Base-by-base conservation (phyloP, 2,797 vertebrate genomes). In the Furcifer pardalis region DNA sequence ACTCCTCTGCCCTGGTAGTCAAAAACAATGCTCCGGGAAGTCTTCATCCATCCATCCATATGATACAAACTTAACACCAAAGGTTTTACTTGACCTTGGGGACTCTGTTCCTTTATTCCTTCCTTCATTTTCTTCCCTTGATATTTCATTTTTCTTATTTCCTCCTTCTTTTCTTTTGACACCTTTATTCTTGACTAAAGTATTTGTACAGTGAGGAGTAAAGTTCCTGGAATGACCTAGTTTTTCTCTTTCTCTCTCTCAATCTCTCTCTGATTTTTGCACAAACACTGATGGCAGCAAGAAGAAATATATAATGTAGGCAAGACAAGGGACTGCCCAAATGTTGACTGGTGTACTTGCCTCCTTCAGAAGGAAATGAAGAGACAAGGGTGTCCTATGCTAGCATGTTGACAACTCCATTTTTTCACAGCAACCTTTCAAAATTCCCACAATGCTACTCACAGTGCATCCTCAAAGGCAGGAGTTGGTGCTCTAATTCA, bases 111-210 rank as follows among this genome's bases (percentile, higher is more conserved):
- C 78, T 81, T 44, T 56, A 42, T 35, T 5, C 0, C 21, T 62
- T 42, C 35, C 23, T 13, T 40, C 27, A 32, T 77, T 35, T 35
- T n/a, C 62, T 66, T 42, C 25, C 15, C 5, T 23, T 37, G n/a
- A 25, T 71, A 59, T 49, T 81, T 77, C 30, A 15, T 27, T 72
- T 65, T 30, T 19, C 52, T 56, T 56, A 15, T 19, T 56, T 56
- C 52, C 21, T 56, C 21, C 19, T 56, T n/a, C n/a, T n/a, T n/a
- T n/a, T n/a, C 21, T 56, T 56, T 21, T 37, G 72, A 69, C 2
- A 30, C 8, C 63, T 81, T 71, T 69, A 40, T 86, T 49, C 84
- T 71, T 62, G 62, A 86, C 73, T 52, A 56, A 12, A 77, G 37
- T 46, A 52, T 71, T 86, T 60, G 5, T 32, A 49, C 37, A 69